Conservation (phyloP, 92 coral and sea anemone species). For the Phenganax stokvisi region DNA sequence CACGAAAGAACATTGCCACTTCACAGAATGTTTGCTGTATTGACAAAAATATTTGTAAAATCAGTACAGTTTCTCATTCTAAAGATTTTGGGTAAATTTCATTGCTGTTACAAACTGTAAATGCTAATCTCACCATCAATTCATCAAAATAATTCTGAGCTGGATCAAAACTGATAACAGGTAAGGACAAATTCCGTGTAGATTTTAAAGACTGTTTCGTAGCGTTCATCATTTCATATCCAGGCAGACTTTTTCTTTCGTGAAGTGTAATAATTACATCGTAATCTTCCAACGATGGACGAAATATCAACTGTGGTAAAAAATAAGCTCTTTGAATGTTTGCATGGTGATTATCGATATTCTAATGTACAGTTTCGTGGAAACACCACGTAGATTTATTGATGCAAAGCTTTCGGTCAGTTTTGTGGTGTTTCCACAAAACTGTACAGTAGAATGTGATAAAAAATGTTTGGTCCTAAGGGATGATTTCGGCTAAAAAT, state of each 20-base stretch:
- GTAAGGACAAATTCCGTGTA: conserved; percentile 47
- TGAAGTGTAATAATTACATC: conserved; percentile 81
- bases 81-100: neutral
- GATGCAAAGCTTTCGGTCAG: neutral
- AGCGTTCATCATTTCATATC: conserved; percentile 62
- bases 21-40: conserved; percentile 75
- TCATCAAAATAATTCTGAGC: conserved; percentile 62
- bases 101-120: neutral
- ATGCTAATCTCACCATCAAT: conserved; percentile 52
- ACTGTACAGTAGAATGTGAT: too few species aligned
- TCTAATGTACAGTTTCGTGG: conserved; percentile 1
- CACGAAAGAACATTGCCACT: conserved; percentile 77
- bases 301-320: conserved; percentile 72
- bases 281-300: conserved; percentile 82
- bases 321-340: neutral
- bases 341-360: neutral
- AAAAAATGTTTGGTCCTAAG: too few species aligned
- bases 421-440: too few species aligned
- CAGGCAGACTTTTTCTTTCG: conserved; percentile 57
- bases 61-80: neutral
- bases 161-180: conserved; percentile 89
- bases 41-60: neutral
- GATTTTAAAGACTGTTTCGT: conserved; percentile 23
- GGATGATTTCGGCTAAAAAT: too few species aligned
- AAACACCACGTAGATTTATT: neutral